These are phyloP conservation scores for Heterotilapia buettikoferi DNA, from an alignment of 2,113 vertebrate genomes.

Conservation along the genomic window DNA sequence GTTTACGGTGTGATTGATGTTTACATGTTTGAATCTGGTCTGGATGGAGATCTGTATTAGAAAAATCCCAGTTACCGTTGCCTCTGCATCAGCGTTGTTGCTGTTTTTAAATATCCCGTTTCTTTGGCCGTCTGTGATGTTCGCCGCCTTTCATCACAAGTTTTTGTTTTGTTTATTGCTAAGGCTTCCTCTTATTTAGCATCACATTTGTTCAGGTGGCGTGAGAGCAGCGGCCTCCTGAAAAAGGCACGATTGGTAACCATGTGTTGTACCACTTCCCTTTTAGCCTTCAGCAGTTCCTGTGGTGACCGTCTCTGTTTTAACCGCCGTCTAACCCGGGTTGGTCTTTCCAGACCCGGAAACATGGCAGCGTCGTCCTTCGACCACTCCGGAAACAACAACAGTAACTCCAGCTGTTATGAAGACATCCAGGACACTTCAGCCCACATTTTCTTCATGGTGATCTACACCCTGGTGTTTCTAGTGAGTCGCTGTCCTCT, in stretches of 20 bases:
- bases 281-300: not conserved
- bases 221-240: not conserved
- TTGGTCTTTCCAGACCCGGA: not conserved
- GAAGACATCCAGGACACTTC: not conserved
- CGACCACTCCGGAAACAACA: not conserved
- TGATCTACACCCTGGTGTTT: conserved; percentile 50
- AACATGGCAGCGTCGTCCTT: not conserved
- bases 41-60: not conserved
- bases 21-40: not conserved
- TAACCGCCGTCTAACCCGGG: not conserved
- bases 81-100: not conserved
- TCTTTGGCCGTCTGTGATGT: not conserved
- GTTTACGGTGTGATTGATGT: not conserved
- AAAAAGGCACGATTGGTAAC: not conserved
- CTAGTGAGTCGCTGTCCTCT: not conserved
- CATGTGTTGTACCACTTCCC: not conserved
- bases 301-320: not conserved
- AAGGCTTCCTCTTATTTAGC: not conserved
- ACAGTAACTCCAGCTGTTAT: accelerated
- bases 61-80: accelerated
- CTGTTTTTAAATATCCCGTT: not conserved
- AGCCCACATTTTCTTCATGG: conserved; percentile 37
- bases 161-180: not conserved
- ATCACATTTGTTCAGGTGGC: not conserved
- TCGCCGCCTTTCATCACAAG: not conserved